Percentiles rank a stretch among this genome's conserved stretches.
Conservation (phyloP, 2,797 vertebrate species). For the Sebastes taczanowskii region DNA sequence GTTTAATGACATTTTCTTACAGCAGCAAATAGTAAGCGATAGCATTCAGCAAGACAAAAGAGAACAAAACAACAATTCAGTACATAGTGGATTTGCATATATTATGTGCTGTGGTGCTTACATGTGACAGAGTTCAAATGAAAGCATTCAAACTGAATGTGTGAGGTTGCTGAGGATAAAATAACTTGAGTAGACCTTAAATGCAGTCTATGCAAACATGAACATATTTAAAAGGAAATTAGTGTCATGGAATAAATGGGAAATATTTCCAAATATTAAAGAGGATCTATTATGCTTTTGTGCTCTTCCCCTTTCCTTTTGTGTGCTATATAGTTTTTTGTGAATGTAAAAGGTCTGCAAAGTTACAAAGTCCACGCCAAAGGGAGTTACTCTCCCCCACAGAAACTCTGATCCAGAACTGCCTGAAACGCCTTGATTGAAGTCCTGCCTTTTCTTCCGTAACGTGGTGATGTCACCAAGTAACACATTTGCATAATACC, state of each 20-base stretch:
- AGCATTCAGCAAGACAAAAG: not conserved
- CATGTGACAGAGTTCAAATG: not conserved
- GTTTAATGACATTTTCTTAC: not conserved
- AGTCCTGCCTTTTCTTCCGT: too few species aligned
- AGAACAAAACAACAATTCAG: not conserved
- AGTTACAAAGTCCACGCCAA: too few species aligned
- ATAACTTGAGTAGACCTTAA: not conserved
- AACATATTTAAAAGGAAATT: not conserved
- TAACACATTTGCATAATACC: too few species aligned
- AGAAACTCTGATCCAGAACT: not conserved
- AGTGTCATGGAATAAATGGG: not conserved
- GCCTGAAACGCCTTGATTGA: not conserved
- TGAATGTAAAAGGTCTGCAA: too few species aligned
- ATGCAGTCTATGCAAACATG: not conserved
- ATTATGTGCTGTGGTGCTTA: not conserved
- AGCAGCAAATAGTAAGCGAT: not conserved
- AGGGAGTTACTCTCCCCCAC: too few species aligned
- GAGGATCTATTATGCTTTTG: too few species aligned
- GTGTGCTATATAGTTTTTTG: too few species aligned
- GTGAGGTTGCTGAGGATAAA: not conserved
- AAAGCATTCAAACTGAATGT: not conserved
- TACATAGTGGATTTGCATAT: not conserved
- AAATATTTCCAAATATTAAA: not conserved
- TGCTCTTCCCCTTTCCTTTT: too few species aligned
- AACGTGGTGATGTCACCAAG: too few species aligned